A percentile compares a stretch with the other conserved stretches of the same genome.
phyloP scores from a whole-genome alignment of 2,797 vertebrate species.

The Halcyon leucocephala region DNA sequence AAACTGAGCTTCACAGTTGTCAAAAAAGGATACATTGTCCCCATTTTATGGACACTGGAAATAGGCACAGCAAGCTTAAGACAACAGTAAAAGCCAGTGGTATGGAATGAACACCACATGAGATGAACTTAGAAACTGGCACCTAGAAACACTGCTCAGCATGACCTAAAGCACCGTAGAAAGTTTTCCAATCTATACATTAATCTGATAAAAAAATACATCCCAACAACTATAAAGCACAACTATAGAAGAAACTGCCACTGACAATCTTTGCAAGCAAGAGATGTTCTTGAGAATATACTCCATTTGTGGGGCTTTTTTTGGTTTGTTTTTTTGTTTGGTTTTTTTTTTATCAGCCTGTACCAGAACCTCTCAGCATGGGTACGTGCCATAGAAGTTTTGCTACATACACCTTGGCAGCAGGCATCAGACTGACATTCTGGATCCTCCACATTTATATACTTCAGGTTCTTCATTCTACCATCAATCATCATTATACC shows the following conservation, averaged over 20 bases:
- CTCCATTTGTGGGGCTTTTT: no score
- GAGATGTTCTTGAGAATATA: background rate
- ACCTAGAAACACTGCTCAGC: background rate
- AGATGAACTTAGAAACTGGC: background rate
- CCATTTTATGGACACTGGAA: background rate
- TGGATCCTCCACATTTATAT: background rate
- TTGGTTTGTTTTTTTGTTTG: background rate
- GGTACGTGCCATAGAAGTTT: background rate
- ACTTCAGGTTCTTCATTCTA: background rate
- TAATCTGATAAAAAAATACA: background rate
- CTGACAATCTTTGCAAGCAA: background rate
- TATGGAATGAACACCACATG: background rate
- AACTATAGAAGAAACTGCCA: background rate
- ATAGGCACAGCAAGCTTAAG: background rate
- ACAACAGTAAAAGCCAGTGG: background rate
- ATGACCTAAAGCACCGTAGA: background rate
- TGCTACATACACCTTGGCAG: background rate
- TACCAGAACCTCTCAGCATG: background rate
- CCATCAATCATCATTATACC: background rate
- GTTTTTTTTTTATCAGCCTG: background rate
- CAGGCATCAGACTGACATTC: background rate
- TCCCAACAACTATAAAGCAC: background rate
- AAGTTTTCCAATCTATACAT: background rate
- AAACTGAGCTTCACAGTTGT: background rate
- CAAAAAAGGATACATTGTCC: background rate